Evolutionary conservation across 2,888 invertebrate species (phyloP).

Genomic region (Perdita meconis): DNA sequence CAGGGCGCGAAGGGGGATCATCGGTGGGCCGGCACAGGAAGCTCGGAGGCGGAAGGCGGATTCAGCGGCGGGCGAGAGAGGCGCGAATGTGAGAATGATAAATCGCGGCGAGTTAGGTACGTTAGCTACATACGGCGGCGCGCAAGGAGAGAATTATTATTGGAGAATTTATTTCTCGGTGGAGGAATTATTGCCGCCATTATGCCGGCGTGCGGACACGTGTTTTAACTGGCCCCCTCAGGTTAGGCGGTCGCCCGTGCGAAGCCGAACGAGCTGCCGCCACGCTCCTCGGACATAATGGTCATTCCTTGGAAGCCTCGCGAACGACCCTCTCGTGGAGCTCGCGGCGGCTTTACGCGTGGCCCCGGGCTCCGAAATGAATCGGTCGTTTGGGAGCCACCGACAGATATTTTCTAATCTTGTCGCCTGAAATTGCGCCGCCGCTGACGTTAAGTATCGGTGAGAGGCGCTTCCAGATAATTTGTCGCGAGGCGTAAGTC

Average conservation of each 20-base stretch:
- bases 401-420: constrained; percentile 36
- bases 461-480: constrained; percentile 2
- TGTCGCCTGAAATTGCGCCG: constrained; percentile 25
- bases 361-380: constrained; percentile 8
- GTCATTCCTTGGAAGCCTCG: constrained; percentile 64
- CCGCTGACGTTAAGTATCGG: constrained; percentile 25
- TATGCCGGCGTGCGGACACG: constrained; percentile 78
- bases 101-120: constrained; percentile 81
- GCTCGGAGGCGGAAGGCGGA: constrained; percentile 55
- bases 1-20: not conserved
- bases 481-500: constrained; percentile 13
- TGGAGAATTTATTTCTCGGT: constrained; percentile 80
- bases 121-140: constrained; percentile 80
- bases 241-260: constrained; percentile 65
- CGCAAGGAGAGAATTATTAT: constrained; percentile 80
- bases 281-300: constrained; percentile 60
- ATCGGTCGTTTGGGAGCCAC: constrained; percentile 23
- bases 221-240: constrained; percentile 76
- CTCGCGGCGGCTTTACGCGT: constrained; percentile 3
- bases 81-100: constrained; percentile 80
- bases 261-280: constrained; percentile 48
- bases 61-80: constrained; percentile 56
- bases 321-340: constrained; percentile 33
- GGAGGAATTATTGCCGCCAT: constrained; percentile 80
- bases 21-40: constrained; percentile 21